Evolutionary conservation across 2,888 invertebrate genomes (phyloP).

Genomic region (Erpobdella octoculata): DNA sequence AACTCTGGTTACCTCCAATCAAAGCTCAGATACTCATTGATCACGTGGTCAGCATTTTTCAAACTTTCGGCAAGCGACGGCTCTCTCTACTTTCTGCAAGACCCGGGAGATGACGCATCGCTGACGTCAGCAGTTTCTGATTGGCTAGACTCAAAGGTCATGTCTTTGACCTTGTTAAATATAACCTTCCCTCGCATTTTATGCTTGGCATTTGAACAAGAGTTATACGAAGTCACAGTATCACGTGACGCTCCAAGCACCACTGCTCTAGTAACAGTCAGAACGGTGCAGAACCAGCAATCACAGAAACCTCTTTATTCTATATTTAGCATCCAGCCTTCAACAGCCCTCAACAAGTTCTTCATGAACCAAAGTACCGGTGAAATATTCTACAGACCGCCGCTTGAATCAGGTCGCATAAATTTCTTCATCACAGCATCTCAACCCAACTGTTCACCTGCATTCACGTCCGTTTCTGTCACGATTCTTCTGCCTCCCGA

Average conservation of each 20-base stretch:
- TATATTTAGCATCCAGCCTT: not conserved
- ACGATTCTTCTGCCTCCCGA: too few species aligned
- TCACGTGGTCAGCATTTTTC: not conserved
- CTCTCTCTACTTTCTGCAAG: not conserved
- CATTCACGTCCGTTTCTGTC: constrained; percentile 69
- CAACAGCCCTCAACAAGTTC: constrained; percentile 60
- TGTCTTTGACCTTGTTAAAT: not conserved
- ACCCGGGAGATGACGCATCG: not conserved
- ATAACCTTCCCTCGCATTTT: not conserved
- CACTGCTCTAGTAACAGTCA: not conserved
- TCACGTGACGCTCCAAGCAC: not conserved
- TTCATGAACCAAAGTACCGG: constrained; percentile 74
- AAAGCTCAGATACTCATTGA: constrained; percentile 47
- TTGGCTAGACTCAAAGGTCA: not conserved
- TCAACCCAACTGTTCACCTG: constrained; percentile 38
- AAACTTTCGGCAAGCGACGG: not conserved
- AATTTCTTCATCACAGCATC: constrained; percentile 74
- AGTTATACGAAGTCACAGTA: not conserved
- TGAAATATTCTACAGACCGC: constrained; percentile 41
- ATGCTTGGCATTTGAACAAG: not conserved
- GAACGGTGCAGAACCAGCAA: not conserved
- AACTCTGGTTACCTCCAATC: constrained; percentile 79
- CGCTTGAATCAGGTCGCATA: constrained; percentile 45
- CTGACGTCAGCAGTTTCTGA: not conserved
- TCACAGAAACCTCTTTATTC: not conserved